phyloP scores from a whole-genome alignment of 2,113 vertebrate species.

The Fulmarus glacialis region DNA sequence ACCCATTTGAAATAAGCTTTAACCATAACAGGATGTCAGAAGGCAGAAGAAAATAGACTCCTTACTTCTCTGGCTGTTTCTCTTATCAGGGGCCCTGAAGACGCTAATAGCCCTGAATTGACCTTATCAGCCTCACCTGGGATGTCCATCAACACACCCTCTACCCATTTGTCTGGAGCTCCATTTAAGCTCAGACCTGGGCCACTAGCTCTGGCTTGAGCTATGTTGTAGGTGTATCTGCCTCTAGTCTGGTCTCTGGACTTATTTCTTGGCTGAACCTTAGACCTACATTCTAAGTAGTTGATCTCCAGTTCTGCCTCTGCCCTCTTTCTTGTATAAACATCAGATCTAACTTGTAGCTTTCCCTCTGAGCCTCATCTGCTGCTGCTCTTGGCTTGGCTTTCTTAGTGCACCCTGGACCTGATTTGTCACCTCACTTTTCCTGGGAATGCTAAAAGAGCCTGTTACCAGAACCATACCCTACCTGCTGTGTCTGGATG shows the following conservation, averaged over 20 bases:
- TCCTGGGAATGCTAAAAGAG: neutral
- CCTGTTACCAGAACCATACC: neutral
- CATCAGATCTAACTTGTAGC: neutral
- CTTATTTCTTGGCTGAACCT: neutral
- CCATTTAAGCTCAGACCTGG: neutral
- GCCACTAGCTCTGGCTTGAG: neutral
- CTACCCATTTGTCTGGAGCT: neutral
- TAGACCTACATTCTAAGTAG: neutral
- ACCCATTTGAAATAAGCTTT: neutral
- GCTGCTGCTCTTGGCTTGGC: neutral
- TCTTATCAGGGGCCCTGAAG: neutral
- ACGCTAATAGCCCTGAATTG: neutral
- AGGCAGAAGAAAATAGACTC: neutral
- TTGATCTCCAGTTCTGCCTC: neutral
- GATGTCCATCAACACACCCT: neutral
- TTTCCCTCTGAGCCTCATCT: neutral
- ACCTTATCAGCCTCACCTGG: neutral
- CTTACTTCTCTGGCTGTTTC: neutral
- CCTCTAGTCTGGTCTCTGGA: neutral
- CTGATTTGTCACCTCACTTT: neutral
- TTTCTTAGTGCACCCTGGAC: neutral
- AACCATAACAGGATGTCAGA: too few relatives aligned
- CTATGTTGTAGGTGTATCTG: neutral
- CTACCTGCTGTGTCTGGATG: neutral
- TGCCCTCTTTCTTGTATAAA: neutral